Conservation (phyloP, 1,140 invertebrate genomes). For the Euborellia annulipes region DNA sequence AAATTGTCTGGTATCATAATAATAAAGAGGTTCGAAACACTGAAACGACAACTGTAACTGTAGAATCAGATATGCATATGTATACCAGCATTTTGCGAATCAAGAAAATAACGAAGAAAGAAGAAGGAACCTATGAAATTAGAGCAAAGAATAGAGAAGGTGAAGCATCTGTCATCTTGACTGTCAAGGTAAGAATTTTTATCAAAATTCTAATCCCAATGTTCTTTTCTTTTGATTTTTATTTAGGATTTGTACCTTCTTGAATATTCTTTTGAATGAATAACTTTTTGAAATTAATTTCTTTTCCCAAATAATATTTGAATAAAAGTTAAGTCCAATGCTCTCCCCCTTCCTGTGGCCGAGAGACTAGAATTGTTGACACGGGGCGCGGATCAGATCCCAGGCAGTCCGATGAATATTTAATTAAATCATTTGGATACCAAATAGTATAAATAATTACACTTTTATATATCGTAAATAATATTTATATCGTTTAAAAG, state of each 20-base stretch:
- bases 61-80: slow-evolving; percentile 78
- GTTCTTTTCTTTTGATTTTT: not conserved
- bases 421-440: no score
- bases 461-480: no score
- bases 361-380: no score
- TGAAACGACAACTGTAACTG: slow-evolving; percentile 48
- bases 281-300: not conserved
- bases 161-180: slow-evolving; percentile 64
- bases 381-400: no score
- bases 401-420: no score
- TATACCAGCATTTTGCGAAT: slow-evolving; percentile 70
- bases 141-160: slow-evolving; percentile 79
- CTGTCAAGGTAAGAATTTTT: slow-evolving; percentile 45
- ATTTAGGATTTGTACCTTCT: not conserved
- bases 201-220: not conserved
- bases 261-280: not conserved
- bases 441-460: no score
- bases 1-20: slow-evolving; percentile 69
- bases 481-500: no score
- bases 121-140: slow-evolving; percentile 80
- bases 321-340: slow-evolving; percentile 1
- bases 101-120: slow-evolving; percentile 51
- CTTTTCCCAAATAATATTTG: not conserved
- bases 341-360: no score
- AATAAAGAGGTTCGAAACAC: slow-evolving; percentile 48